Percentiles rank a stretch among this genome's conserved stretches.
Evolutionary conservation across 2,113 vertebrate genomes (phyloP).

Genomic region (cattle (Bos taurus)): ARS-UCD2.0 NC_037344.1:4873501-4874000

Average conservation of each 20-base stretch:
- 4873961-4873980: neutral
- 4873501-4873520: neutral
- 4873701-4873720: neutral
- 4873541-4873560: neutral
- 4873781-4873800: neutral
- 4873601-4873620: neutral
- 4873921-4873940: neutral
- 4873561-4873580: too few relatives aligned
- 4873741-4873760: neutral
- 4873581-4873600: neutral
- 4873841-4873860: neutral
- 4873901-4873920: neutral
- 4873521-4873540: rapidly evolving
- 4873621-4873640: neutral
- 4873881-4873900: neutral
- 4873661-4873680: neutral
- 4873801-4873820: neutral
- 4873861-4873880: neutral
- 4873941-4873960: neutral
- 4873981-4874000: neutral
- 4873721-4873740: neutral
- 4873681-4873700: neutral
- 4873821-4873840: neutral
- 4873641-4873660: neutral
- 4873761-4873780: neutral